Base-by-base conservation (phyloP, 1,140 invertebrate species). In the Aethina tumida region DNA sequence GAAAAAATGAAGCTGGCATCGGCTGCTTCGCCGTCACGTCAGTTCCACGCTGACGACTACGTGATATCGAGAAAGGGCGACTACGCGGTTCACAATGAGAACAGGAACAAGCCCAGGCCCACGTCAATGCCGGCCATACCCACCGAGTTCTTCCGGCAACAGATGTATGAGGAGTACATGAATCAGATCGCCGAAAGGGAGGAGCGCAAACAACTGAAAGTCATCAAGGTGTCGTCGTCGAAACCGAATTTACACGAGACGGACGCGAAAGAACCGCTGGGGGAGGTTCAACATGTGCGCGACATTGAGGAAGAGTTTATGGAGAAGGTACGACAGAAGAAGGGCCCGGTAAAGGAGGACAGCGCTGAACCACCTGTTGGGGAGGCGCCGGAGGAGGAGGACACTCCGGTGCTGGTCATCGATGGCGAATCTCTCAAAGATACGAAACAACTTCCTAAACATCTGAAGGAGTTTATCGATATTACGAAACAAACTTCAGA, bases 121-220 rank as follows among this genome's bases (percentile, higher is more conserved):
- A 32, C 28, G 34, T 59, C 26, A 38, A 52, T 53, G 30, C 54
- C 59, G 47, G 44, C 66, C 35, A 63, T 65, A 42, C 62, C 62
- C 44, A 65, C 65, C 28, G 83, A 86, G 59, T 69, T 71, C 21
- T 75, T 85, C 52, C 69, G 81, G 5, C 73, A 79, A 41, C 69
- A 75, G 55, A 87, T 89, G 83, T 86, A 83, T 54, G 70, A 81
- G 41, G 85, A 89, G 59, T 89, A 85, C 60, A 73, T 84, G 56
- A 66, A 71, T 50, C 79, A 85, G 64, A 75, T 88, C 32, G 70
- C 77, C 1, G 80, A 84, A 59, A 69, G 82, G n/a, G 74, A 81
- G 45, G 74, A 86, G 52, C 68, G 84, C 17, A 81, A 78, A 35
- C 73, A 81, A 29, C 73, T 81, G 17, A 85, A 83, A 60, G 69